A percentile compares a stretch with the other conserved stretches of the same genome.
Evolutionary conservation across 2,888 invertebrate genomes (phyloP).

Genomic region (Scaeva pyrastri): DNA sequence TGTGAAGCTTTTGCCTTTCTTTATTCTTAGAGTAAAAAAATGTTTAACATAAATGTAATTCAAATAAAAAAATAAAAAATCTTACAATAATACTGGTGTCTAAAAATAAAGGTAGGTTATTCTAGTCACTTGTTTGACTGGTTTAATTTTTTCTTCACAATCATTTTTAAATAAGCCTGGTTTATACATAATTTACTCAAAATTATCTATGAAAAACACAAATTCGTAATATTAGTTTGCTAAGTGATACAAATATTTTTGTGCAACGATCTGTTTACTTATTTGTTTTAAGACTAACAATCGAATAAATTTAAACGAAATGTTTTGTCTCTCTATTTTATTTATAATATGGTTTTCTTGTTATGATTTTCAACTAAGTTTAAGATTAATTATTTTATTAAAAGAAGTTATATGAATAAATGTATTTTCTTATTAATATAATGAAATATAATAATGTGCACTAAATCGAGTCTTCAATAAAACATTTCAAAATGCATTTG

Average conservation of each 20-base stretch:
- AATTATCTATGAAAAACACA: slow-evolving; percentile 6
- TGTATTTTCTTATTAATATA: slow-evolving; percentile 41
- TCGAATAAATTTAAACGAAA: slow-evolving; percentile 64
- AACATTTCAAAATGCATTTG: slow-evolving; percentile 27
- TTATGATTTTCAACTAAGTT: slow-evolving; percentile 1
- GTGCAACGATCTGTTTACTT: slow-evolving; percentile 57
- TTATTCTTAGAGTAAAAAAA: slow-evolving; percentile 38
- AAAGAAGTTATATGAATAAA: slow-evolving; percentile 1
- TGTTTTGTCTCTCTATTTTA: neutral
- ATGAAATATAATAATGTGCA: slow-evolving; percentile 63
- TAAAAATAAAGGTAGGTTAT: slow-evolving; percentile 45
- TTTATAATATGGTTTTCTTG: neutral
- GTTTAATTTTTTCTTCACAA: slow-evolving; percentile 20
- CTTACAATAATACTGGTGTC: slow-evolving; percentile 22
- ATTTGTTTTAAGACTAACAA: slow-evolving; percentile 16
- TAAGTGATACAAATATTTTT: slow-evolving; percentile 48
- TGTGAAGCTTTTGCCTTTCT: slow-evolving; percentile 66
- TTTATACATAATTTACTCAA: slow-evolving; percentile 8
- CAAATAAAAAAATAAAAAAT: neutral
- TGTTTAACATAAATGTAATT: slow-evolving; percentile 11
- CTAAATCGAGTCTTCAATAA: slow-evolving; percentile 68
- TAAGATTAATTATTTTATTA: slow-evolving; percentile 16
- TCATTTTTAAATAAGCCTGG: neutral
- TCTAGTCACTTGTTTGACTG: slow-evolving; percentile 39
- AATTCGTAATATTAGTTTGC: slow-evolving; percentile 15